Conservation (phyloP, 2,797 vertebrate genomes). For the Enteromius viviparus region DNA sequence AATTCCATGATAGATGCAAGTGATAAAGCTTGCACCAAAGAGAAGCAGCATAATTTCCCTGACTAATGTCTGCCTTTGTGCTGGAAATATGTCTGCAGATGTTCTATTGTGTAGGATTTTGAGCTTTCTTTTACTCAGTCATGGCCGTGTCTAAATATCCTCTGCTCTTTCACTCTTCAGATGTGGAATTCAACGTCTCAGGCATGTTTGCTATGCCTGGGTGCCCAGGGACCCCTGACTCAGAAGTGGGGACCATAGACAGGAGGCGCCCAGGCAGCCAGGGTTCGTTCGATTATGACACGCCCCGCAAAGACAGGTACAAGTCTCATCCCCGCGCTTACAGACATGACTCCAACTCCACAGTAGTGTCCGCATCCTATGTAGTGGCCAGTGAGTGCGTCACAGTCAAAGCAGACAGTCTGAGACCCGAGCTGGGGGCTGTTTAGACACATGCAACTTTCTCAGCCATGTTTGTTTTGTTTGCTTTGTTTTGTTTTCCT, state of each 20-base stretch:
- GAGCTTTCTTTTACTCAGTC: accelerated
- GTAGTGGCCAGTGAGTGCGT: conserved; percentile 79
- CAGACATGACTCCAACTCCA: conserved; percentile 76
- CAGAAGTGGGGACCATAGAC: conserved; percentile 82
- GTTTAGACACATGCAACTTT: conserved; percentile 61
- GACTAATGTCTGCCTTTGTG: not conserved
- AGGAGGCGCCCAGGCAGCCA: conserved; percentile 89
- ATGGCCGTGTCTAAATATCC: not conserved
- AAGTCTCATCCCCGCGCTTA: conserved; percentile 78
- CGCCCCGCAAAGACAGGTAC: conserved; percentile 93
- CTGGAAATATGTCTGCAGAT: not conserved
- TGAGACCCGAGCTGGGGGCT: conserved; percentile 67
- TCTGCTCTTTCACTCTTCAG: conserved; percentile 67
- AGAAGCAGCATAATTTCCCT: not conserved
- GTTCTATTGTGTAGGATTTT: not conserved
- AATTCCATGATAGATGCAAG: not conserved
- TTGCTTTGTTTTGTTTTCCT: not conserved
- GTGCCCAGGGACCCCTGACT: conserved; percentile 75
- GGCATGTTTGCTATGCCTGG: conserved; percentile 86
- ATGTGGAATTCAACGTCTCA: conserved; percentile 96
- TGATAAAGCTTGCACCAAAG: not conserved
- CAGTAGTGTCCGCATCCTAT: conserved; percentile 76
- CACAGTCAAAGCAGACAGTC: conserved; percentile 76
- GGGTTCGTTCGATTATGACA: conserved; percentile 70
- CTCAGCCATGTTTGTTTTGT: conserved; percentile 27